Percentiles rank a stretch among this genome's conserved stretches.
Conservation (phyloP, 2,797 vertebrate species). For the Amblyraja radiata region DNA sequence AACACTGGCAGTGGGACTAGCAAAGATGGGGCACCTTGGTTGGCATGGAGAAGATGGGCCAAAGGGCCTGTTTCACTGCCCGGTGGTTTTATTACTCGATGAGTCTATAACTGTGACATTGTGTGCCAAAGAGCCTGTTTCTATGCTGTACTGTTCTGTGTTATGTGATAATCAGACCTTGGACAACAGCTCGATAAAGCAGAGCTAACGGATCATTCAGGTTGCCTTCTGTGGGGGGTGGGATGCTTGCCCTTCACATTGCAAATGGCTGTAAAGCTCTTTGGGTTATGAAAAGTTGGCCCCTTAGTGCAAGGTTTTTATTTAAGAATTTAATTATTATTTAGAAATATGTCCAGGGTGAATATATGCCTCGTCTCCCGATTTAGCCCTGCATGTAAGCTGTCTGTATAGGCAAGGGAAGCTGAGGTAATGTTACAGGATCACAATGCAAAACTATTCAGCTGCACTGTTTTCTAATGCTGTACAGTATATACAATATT, state of each 20-base stretch:
- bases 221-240: not conserved
- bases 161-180: no score
- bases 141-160: no score
- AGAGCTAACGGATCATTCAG: not conserved
- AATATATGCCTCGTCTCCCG: not conserved
- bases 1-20: no score
- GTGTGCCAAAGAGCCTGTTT: no score
- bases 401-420: not conserved
- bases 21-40: no score
- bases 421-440: conserved; percentile 14
- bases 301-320: not conserved
- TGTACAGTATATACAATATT: conserved; percentile 26
- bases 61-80: no score
- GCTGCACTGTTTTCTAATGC: conserved; percentile 1
- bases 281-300: not conserved
- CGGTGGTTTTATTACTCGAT: no score
- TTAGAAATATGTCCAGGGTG: not conserved
- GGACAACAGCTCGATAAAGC: not conserved
- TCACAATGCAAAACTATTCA: not conserved
- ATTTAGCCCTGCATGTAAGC: not conserved
- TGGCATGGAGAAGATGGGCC: no score
- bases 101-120: no score
- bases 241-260: not conserved
- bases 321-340: not conserved
- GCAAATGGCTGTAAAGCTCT: not conserved